phyloP scores from a whole-genome alignment of 2,113 vertebrate genomes.

The Macrotis lagotis region DNA sequence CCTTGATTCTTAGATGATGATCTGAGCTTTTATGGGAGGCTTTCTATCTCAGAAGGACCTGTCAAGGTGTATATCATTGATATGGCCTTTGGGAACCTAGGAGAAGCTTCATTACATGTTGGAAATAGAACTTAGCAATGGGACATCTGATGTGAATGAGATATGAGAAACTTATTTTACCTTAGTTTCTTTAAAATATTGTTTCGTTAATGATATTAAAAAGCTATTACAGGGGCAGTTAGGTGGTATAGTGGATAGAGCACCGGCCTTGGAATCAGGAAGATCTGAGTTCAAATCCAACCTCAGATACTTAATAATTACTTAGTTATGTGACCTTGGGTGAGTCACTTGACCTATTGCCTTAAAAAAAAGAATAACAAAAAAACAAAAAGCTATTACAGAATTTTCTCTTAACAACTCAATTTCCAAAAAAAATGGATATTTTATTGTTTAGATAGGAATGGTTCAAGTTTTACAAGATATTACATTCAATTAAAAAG shows the following conservation, averaged over 20 bases:
- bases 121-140: neutral
- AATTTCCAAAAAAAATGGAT: constrained; percentile 4
- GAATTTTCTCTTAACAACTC: neutral
- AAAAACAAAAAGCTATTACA: no score
- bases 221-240: neutral
- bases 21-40: neutral
- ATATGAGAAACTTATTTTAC: neutral
- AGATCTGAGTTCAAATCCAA: no score
- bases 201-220: neutral
- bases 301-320: no score
- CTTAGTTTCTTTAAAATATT: neutral
- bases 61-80: neutral
- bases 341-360: no score
- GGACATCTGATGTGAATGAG: neutral
- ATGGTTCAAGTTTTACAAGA: neutral
- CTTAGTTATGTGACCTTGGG: no score
- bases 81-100: neutral
- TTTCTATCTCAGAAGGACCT: neutral
- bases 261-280: no score
- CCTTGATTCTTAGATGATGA: neutral
- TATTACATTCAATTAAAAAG: neutral
- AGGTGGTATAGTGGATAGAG: no score
- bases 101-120: neutral
- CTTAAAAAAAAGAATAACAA: no score
- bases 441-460: neutral